These are phyloP conservation scores for Bungarus multicinctus DNA, from an alignment of 2,113 vertebrate genomes.

Conservation along the genomic window DNA sequence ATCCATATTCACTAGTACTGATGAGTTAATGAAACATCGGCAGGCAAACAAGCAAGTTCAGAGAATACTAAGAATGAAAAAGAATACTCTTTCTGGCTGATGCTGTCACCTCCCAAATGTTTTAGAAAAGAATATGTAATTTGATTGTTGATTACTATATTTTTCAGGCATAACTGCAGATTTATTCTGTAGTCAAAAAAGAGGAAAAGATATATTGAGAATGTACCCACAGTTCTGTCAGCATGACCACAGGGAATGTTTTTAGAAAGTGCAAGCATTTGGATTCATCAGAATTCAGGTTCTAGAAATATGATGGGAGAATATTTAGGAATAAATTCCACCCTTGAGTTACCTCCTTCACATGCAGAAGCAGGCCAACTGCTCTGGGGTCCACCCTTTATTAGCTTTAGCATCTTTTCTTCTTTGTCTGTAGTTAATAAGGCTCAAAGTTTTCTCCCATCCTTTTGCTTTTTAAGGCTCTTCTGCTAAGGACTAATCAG, in stretches of 20 bases:
- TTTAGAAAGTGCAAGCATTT: not conserved
- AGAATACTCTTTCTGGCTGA: not conserved
- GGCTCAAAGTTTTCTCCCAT: not conserved
- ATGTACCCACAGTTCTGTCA: not conserved
- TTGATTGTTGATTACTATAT: not conserved
- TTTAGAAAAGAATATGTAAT: not conserved
- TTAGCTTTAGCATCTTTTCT: not conserved
- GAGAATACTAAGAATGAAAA: not conserved
- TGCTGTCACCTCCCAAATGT: not conserved
- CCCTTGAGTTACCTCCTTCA: not conserved
- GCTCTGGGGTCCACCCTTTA: fast-evolving
- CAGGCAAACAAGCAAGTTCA: not conserved
- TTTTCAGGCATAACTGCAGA: not conserved
- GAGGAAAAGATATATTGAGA: not conserved
- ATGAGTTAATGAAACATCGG: not conserved
- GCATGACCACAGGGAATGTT: not conserved
- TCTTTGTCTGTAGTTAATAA: fast-evolving
- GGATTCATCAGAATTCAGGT: not conserved
- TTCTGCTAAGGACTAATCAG: not conserved
- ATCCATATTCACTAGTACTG: not conserved
- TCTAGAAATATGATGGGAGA: not conserved
- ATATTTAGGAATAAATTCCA: not conserved
- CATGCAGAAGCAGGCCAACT: not conserved
- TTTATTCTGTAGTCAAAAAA: not conserved
- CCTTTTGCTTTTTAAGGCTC: not conserved